phyloP scores from a whole-genome alignment of 2,797 vertebrate genomes.

The Rhinichthys osculus region DNA sequence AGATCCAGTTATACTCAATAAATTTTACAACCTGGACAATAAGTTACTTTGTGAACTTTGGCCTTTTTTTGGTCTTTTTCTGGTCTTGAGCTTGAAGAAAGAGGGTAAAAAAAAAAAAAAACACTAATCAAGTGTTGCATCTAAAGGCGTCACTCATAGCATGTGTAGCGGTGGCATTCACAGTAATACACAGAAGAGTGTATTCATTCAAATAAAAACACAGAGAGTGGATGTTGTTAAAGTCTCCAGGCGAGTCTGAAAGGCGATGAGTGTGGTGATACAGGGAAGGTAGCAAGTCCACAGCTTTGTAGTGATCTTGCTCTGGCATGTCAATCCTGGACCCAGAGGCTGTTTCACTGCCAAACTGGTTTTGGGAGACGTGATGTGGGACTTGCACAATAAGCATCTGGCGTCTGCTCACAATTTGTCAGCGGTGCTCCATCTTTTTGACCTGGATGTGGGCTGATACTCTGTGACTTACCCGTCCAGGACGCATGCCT shows the following conservation, averaged over 20 bases:
- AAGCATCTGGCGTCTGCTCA: background rate
- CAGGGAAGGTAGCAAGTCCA: background rate
- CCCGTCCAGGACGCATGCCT: background rate
- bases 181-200: background rate
- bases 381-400: background rate
- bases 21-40: slow-evolving; percentile 55
- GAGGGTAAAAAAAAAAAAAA: no score
- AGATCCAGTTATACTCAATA: background rate
- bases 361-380: background rate
- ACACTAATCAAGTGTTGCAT: background rate
- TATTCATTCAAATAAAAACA: background rate
- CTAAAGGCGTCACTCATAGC: background rate
- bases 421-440: background rate
- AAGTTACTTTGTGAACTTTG: slow-evolving; percentile 55
- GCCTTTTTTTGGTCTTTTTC: background rate
- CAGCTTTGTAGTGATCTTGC: background rate
- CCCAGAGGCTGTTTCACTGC: background rate
- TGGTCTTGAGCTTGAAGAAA: background rate
- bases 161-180: background rate
- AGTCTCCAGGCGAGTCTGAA: background rate
- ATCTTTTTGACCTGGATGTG: slow-evolving; percentile 4
- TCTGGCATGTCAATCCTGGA: background rate
- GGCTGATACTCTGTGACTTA: slow-evolving; percentile 8
- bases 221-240: background rate
- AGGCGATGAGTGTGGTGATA: background rate